Base-by-base conservation (phyloP, 1,140 invertebrate species). In the Frieseomelitta varia region DNA sequence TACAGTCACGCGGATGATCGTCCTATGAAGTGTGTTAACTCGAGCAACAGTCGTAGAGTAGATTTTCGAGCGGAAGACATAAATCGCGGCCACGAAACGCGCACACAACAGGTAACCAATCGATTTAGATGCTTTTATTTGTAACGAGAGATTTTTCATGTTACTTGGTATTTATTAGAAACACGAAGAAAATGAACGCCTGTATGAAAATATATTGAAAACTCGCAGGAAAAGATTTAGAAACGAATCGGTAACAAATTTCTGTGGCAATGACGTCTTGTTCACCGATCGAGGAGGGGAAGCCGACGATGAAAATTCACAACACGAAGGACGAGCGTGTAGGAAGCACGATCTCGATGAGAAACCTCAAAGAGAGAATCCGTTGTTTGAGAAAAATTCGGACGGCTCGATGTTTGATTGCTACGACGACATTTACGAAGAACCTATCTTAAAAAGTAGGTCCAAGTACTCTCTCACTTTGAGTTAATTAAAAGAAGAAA, bases 391-490 rank as follows among this genome's bases (percentile, higher is more conserved):
- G 2, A 78, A n/a, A 19, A 19, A 12, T 39, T 82, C 83, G 1
- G 39, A 75, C 30, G 63, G 85, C 0, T 75, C 39, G 24, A 55
- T 84, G 14, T 67, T 76, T 51, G 78, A 85, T 17, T n/a, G 68
- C 27, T 82, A 56, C 47, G 27, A 81, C 1, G 81, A 76, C n/a
- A n/a, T 72, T 72, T 39, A n/a, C 19, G 39, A 15, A 19, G 61
- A 34, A 30, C 55, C 56, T 12, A 65, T 87, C 19, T 30, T 69
- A 65, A 79, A 65, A 8, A 74, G 82, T 88, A 88, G 2, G 86
- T 85, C 61, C 19, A 8, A 14, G 17, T 14, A n/a, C 12, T n/a
- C 8, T n/a, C 8, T 10, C 1, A 51, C 1, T 61, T 47, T 12
- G 2, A 11, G 3, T 51, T n/a, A 27, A 34, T 39, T 8, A 47